Base-by-base conservation (phyloP, 2,113 vertebrate species). In the Gallinago undulata region DNA sequence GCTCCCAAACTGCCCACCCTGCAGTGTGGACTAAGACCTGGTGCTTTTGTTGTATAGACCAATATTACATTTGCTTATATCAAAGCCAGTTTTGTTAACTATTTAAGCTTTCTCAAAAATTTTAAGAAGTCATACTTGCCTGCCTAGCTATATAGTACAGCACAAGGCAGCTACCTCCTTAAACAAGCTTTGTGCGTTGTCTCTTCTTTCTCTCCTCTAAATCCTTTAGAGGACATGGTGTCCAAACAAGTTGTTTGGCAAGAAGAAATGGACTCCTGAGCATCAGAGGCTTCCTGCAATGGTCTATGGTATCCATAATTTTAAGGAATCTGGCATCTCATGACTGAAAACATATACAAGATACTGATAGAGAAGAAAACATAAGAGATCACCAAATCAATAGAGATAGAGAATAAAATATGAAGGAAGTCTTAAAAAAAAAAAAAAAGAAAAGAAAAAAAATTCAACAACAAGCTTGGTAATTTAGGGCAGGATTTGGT, bases 171-270 rank as follows among this genome's bases (percentile, higher is more conserved):
- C 9, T 86, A 28, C 45, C 19, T 56, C 33, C 22, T 60, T 51
- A 51, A 86, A 84, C 13, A 63, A 13, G 10, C 8, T 64, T 89
- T 56, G 16, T 53, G 4, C 0, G 0, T 43, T 56, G 2, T 28
- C 6, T 89, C 7, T 13, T 70, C 28, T 41, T 87, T 64, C 39
- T 74, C 21, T 56, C 16, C 13, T 83, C 56, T 67, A 62, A 70
- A 39, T 11, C 3, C 21, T 70, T 53, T 35, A 33, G 11, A 73
- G 4, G 17, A 76, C 13, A 18, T 51, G 5, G 33, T 70, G n/a
- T 55, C 50, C 7, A 0, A 77, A 8, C 1, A 1, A 33, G 9
- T 9, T 37, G 5, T n/a, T n/a, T 84, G 9, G 17, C 33, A 35
- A 45, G 45, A 23, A 74, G 50, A 74, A 89, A 43, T 14, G 47